Base-by-base conservation (phyloP, 2,797 vertebrate species). In the Ptychobarbus kaznakovi region DNA sequence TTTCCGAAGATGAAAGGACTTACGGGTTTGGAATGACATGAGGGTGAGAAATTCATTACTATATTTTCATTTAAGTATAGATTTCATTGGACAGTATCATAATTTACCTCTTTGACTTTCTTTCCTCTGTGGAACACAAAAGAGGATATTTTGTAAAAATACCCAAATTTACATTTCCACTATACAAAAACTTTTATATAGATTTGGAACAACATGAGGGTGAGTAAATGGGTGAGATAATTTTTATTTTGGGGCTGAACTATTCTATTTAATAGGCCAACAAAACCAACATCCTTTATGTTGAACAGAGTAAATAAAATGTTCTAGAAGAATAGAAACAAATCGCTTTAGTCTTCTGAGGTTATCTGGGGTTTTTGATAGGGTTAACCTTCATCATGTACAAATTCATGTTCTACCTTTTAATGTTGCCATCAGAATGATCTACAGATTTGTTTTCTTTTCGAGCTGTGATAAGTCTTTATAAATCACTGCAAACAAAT, bases 401-500 rank as follows among this genome's bases (percentile, higher is more conserved):
- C 61, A 66, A 80, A 80, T 65, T 66, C 10, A 32, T 22, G 42
- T 22, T 49, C 15, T 49, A 35, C 61, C 61, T 66, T 63, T 66
- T 32, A 80, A 49, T 35, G 78, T 22, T 49, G 18, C 25, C 42
- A 22, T 49, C 18, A 49, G 25, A 49, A 49, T 80, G 61, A 80
- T 66, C 25, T 80, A 49, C 16, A 2, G 42, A 66, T 80, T 65
- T 49, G 40, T 80, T 65, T 80, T 65, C 40, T 65, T 63, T 32
- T 46, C 18, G 32, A 49, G 58, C 46, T 28, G 78, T 49, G 25
- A 61, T 18, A 66, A 22, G 38, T 68, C 46, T 18, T 40, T 40
- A 79, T 79, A 69, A 73, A 58, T 22, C 82, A 80, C 58, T 82
- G 49, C 63, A 85, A 80, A 70, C 63, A 73, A 77, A 83, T 76